A percentile compares a stretch with the other conserved stretches of the same genome.
phyloP scores from a whole-genome alignment of 2,113 vertebrate species.

The Kobus ellipsiprymnus region DNA sequence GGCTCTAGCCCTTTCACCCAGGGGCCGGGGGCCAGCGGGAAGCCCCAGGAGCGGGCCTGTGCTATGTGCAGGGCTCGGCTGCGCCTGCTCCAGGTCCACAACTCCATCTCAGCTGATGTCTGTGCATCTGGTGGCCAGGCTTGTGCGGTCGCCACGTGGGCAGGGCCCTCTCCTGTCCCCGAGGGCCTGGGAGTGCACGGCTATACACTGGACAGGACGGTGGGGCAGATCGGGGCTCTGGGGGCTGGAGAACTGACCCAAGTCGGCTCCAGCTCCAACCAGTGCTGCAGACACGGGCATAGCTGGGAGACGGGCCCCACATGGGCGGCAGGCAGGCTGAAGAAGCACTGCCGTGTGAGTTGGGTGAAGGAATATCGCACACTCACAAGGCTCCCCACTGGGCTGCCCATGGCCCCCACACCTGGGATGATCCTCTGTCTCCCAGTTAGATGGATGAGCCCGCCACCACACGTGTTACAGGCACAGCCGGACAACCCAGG shows the following conservation, averaged over 20 bases:
- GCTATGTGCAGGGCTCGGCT: background rate
- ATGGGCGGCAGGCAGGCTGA: background rate
- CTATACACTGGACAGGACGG: background rate
- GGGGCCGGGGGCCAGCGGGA: background rate
- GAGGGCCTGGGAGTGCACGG: background rate
- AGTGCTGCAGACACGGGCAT: fast-evolving
- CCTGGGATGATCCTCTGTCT: background rate
- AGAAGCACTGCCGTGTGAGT: background rate
- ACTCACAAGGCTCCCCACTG: no score
- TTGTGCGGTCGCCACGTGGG: fast-evolving
- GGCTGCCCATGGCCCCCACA: background rate
- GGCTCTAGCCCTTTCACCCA: background rate
- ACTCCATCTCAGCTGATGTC: background rate
- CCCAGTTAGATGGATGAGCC: no score
- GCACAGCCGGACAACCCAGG: background rate
- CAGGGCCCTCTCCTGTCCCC: background rate
- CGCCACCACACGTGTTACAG: background rate
- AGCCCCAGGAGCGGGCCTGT: background rate
- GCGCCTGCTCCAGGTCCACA: background rate
- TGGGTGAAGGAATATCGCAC: fast-evolving
- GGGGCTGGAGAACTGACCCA: background rate
- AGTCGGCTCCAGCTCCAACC: background rate
- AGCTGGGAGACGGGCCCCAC: background rate
- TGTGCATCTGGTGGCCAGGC: fast-evolving
- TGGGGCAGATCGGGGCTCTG: fast-evolving